Base-by-base conservation (phyloP, 2,888 invertebrate species). In the Agrochola lota region DNA sequence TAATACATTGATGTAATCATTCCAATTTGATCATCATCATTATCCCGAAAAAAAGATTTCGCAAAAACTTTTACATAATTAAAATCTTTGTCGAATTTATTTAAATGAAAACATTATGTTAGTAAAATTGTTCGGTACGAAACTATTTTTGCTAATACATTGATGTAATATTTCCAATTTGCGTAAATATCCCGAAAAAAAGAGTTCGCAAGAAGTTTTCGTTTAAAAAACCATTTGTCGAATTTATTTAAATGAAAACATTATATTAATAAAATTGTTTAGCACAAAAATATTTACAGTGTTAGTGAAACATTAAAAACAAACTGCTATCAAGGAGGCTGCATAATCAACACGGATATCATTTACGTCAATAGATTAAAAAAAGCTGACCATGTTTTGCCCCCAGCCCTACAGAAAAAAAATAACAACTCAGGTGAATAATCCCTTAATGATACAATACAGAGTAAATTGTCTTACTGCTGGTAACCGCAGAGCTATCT, bases 401-500 rank as follows among this genome's bases (percentile, higher is more conserved):
- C 77, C 66, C 73, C 52, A 77, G 77, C 67, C 72, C 67, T 70
- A 55, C 9, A 75, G n/a, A 71, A 60, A 81, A 86, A 80, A 74
- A 43, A 63, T 64, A 74, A 75, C 57, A 71, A 71, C 66, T 46
- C 60, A 85, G 73, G 81, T 84, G 68, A 83, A 82, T 71, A 84
- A 63, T 83, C 83, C 82, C 78, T 80, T 84, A 82, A 89, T 85
- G 78, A 87, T 80, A 83, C 68, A 80, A 81, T 82, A 84, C 77
- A 79, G 77, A 82, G 70, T 80, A 77, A 80, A 81, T 78, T 70
- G 67, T 74, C 66, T 76, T 87, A 78, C 76, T 71, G 74, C 70
- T 76, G 35, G 70, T 84, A 83, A 86, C 85, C 84, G 71, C 81
- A 82, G 49, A 77, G 68, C 74, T 85, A 78, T 80, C 64, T 55